A percentile compares a stretch with the other conserved stretches of the same genome.
Evolutionary conservation across 1,140 invertebrate genomes (phyloP).

Genomic region (Polypedilum vanderplanki): DNA sequence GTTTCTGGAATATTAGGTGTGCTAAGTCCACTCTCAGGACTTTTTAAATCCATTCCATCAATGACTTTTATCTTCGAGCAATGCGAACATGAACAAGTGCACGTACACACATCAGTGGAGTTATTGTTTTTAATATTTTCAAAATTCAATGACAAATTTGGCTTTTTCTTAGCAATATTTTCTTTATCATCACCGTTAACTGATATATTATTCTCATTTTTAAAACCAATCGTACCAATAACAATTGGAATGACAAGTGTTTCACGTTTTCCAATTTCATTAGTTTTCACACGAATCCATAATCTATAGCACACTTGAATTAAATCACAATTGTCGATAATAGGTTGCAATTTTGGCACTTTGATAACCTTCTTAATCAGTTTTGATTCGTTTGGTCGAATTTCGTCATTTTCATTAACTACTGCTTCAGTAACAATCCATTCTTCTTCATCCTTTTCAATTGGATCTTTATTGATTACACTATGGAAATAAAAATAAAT

Average conservation of each 20-base stretch:
- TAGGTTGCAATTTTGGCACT: neutral
- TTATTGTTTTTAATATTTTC: neutral
- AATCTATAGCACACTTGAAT: neutral
- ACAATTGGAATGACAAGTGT: neutral
- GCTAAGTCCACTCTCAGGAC: neutral
- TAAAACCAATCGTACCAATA: neutral
- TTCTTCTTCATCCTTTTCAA: neutral
- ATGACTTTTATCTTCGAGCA: neutral
- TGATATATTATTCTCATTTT: neutral
- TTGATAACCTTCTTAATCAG: neutral
- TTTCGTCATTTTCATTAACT: neutral
- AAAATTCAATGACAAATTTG: neutral
- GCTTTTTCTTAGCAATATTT: neutral
- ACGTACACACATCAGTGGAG: neutral
- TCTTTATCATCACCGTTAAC: neutral
- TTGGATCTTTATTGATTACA: neutral
- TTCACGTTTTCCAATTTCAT: conserved; percentile 5
- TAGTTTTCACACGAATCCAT: neutral
- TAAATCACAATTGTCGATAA: neutral
- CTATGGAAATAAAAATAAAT: neutral
- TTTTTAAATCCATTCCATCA: neutral
- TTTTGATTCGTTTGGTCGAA: neutral
- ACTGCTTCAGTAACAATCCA: neutral
- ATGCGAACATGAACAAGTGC: neutral
- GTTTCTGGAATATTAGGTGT: neutral